phyloP scores from a whole-genome alignment of 23 tunicate genomes.

The Pegea sp. region DNA sequence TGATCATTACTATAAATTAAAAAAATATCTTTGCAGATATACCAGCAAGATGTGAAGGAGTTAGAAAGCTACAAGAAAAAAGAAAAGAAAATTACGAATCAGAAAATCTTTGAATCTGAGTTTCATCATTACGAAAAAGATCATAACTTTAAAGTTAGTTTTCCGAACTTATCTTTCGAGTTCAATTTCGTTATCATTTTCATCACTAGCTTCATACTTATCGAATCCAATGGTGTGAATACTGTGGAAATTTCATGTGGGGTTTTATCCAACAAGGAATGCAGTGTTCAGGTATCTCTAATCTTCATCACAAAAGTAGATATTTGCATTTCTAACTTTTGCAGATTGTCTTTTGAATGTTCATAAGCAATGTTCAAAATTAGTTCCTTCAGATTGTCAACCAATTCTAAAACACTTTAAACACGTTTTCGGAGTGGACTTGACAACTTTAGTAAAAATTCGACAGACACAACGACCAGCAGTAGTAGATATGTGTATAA shows the following conservation, averaged over 20 bases:
- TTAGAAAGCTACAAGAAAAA: too few relatives aligned
- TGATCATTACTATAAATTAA: too few relatives aligned
- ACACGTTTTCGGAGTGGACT: constrained; percentile 81
- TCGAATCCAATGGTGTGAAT: constrained; percentile 89
- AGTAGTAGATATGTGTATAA: constrained; percentile 67
- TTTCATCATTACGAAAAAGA: not conserved
- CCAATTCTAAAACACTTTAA: constrained; percentile 76
- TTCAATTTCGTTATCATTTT: not conserved
- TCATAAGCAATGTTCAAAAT: constrained; percentile 85
- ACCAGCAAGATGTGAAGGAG: too few relatives aligned
- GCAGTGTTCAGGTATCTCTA: constrained; percentile 49
- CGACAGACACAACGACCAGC: constrained; percentile 63
- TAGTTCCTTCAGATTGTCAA: constrained; percentile 82
- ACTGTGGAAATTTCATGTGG: constrained; percentile 99
- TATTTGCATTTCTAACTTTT: too few relatives aligned
- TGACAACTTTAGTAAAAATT: constrained; percentile 72
- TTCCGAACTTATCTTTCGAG: not conserved
- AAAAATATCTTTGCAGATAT: too few relatives aligned
- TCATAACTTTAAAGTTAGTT: not conserved
- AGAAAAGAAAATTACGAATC: too few relatives aligned
- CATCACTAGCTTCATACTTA: constrained; percentile 66
- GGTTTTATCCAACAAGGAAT: constrained; percentile 89
- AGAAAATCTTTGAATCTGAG: too few relatives aligned
- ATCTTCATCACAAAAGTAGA: not conserved
- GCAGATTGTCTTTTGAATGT: constrained; percentile 85